Conservation (phyloP, 2,797 vertebrate species). For the Gymnoscopelus braueri region DNA sequence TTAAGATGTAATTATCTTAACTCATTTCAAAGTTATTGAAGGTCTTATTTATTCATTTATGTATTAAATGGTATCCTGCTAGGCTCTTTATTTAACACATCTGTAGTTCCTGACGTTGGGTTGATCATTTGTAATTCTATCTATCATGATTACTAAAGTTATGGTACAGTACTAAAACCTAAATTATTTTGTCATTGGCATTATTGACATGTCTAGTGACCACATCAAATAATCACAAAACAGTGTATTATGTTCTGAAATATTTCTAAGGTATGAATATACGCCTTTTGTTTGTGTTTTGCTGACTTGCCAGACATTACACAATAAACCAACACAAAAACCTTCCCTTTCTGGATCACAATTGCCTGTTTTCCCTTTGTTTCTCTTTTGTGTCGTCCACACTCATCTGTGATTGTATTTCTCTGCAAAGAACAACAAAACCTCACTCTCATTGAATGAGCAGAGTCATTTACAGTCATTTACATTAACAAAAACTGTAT, state of each 20-base stretch:
- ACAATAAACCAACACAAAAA: slow-evolving; percentile 64
- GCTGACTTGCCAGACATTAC: slow-evolving; percentile 61
- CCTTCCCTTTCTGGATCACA: slow-evolving; percentile 45
- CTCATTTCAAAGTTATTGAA: too few relatives aligned
- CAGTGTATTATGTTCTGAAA: too few relatives aligned
- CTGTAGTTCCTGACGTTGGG: too few relatives aligned
- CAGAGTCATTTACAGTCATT: slow-evolving; percentile 77
- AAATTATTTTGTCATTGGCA: not conserved
- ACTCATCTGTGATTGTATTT: slow-evolving; percentile 77
- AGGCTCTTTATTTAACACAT: too few relatives aligned
- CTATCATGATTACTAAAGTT: too few relatives aligned
- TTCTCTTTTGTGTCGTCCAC: slow-evolving; percentile 70
- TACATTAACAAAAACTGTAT: slow-evolving; percentile 77
- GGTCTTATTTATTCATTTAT: too few relatives aligned
- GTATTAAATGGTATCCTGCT: too few relatives aligned
- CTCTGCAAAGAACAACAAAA: slow-evolving; percentile 63
- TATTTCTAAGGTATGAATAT: not conserved
- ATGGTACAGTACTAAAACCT: too few relatives aligned
- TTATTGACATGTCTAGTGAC: slow-evolving; percentile 1
- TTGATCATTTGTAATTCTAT: too few relatives aligned
- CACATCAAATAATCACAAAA: not conserved
- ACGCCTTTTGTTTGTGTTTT: slow-evolving; percentile 24
- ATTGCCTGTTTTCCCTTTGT: slow-evolving; percentile 58
- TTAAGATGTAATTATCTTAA: not conserved
- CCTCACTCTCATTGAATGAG: slow-evolving; percentile 65